Base-by-base conservation (phyloP, 2,888 invertebrate species). In the Empis livida region DNA sequence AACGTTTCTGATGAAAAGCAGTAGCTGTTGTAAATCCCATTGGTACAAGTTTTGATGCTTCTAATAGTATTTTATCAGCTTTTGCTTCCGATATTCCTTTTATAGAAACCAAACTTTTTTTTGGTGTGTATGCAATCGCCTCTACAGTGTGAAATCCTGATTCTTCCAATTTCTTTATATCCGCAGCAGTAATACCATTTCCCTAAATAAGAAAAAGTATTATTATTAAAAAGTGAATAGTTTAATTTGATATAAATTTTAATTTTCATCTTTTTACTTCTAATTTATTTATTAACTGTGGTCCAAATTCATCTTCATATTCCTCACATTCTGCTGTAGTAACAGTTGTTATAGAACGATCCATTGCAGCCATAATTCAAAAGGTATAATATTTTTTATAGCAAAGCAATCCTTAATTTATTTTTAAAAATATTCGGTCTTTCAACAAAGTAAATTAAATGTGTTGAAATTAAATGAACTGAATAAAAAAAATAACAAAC, bases 21-120 rank as follows among this genome's bases (percentile, higher is more conserved):
- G 94, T 90, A 0, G 99, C 99, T 23, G 96, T 95, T 6, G 94
- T 95, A 62, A 99, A 99, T 0, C 97, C 97, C 88, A 99, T 92
- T 0, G 93, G 92, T 1, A 97, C 92, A 11, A 93, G 67, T 67
- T 97, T 99, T 0, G 83, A 79, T 3, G 96, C 94, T 71, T 95
- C 96, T 4, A 78, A 76, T 49, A 92, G 61, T 54, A 96, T 80
- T 72, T 95, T 95, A 53, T 97, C 97, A 11, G 94, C 96, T 68
- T 99, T 99, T 1, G 87, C 88, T 64, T 99, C 99, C 42, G 94
- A 94, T 54, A 99, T 90, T 0, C 99, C 99, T 70, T 95, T 95
- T 40, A 94, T 86, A 8, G 80, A 72, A 2, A 93, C 72, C 1
- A 99, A 72, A 63, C 82, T 79, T 67, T 96, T 97, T 62, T 92